Conservation (phyloP, 2,888 invertebrate genomes). For the Eupithecia subfuscata region DNA sequence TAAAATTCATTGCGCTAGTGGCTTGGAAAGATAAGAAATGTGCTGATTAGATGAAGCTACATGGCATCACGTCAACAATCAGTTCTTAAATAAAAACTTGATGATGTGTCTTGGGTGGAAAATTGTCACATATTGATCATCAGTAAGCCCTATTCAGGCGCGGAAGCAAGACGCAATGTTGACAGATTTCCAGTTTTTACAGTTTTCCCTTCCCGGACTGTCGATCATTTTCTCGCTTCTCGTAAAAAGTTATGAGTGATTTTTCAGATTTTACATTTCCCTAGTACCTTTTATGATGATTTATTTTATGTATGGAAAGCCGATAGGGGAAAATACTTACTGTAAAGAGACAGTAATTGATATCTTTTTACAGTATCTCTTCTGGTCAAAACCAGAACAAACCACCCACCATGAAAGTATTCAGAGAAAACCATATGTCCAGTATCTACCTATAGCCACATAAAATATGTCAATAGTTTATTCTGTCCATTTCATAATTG, state of each 20-base stretch:
- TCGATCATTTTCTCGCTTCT: not conserved
- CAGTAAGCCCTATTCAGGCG: constrained; percentile 7
- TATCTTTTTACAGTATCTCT: not conserved
- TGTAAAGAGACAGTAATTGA: not conserved
- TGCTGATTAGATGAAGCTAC: constrained; percentile 9
- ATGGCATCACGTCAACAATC: constrained; percentile 14
- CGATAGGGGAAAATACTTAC: not conserved
- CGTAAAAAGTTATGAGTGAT: not conserved
- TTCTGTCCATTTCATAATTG: not conserved
- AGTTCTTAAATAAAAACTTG: constrained; percentile 8
- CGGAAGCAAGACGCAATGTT: constrained; percentile 4
- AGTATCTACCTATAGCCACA: not conserved
- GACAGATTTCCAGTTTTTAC: constrained; percentile 6
- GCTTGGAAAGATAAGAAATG: constrained; percentile 11
- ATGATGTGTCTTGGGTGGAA: constrained; percentile 2
- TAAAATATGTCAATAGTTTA: not conserved
- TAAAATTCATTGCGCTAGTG: not conserved
- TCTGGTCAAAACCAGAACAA: not conserved
- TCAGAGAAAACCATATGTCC: not conserved
- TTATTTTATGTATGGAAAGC: not conserved
- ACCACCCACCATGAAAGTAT: not conserved
- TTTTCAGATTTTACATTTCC: not conserved
- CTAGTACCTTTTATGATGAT: not conserved
- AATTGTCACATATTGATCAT: constrained; percentile 13
- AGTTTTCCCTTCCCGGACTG: not conserved